phyloP scores from a whole-genome alignment of 1,140 invertebrate genomes.

The Protaetia brevitarsis region DNA sequence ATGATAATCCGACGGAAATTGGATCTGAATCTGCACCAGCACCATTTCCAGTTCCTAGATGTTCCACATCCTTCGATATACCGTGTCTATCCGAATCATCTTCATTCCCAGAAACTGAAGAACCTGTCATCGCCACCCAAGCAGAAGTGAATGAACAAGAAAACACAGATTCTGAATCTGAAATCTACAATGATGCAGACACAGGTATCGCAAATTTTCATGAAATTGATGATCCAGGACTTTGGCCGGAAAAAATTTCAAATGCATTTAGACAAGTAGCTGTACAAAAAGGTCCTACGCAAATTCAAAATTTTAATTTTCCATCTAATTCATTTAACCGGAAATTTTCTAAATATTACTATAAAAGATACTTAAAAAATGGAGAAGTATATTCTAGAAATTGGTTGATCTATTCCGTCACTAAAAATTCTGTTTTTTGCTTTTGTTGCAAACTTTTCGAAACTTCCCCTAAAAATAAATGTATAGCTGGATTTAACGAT shows the following conservation, averaged over 20 bases:
- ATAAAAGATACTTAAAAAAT: background rate
- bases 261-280: background rate
- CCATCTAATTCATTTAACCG: background rate
- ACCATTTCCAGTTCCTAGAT: no score
- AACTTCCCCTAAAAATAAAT: background rate
- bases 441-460: constrained; percentile 4
- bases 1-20: no score
- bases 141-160: no score
- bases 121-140: no score
- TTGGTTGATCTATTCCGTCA: background rate
- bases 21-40: no score
- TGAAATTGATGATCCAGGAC: background rate
- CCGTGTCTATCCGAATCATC: no score
- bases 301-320: constrained; percentile 2
- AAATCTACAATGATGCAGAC: no score
- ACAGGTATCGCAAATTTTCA: no score
- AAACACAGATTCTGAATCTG: no score
- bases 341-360: background rate
- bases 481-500: background rate
- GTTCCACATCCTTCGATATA: no score
- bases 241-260: background rate
- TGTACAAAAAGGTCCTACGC: background rate
- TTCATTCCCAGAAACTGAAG: no score
- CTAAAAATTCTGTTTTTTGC: background rate
- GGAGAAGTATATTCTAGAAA: background rate